Percentiles rank a stretch among this genome's conserved stretches.
phyloP scores from a whole-genome alignment of 2,113 vertebrate genomes.

The Amphiprion ocellaris region DNA sequence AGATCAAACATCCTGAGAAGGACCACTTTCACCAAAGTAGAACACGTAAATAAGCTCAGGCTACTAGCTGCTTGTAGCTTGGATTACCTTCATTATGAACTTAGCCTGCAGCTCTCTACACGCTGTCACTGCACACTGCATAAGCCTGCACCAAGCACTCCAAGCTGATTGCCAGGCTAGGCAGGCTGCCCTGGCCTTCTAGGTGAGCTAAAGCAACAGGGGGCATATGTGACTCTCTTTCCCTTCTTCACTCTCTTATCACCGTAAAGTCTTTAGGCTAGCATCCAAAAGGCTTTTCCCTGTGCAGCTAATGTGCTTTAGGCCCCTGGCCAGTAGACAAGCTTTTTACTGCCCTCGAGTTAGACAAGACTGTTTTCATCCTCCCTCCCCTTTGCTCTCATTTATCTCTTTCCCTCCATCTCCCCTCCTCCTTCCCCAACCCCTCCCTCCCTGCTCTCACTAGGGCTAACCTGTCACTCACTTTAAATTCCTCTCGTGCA shows the following conservation, averaged over 20 bases:
- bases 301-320: constrained; percentile 83
- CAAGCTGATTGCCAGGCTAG: constrained; percentile 61
- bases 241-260: constrained; percentile 70
- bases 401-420: constrained; percentile 56
- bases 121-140: constrained; percentile 42
- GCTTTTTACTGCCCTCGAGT: constrained; percentile 78
- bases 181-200: constrained; percentile 58
- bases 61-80: constrained; percentile 42
- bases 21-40: constrained; percentile 49
- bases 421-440: constrained; percentile 22
- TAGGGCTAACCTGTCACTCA: constrained; percentile 83
- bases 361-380: constrained; percentile 75
- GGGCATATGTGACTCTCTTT: constrained; percentile 64
- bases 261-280: constrained; percentile 82
- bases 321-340: constrained; percentile 77
- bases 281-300: constrained; percentile 81
- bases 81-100: constrained; percentile 64
- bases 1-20: constrained; percentile 43
- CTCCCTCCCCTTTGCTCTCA: constrained; percentile 37
- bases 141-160: constrained; percentile 60
- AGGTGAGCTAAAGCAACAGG: constrained; percentile 66
- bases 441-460: constrained; percentile 47
- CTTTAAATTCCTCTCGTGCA: constrained; percentile 82
- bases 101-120: constrained; percentile 46
- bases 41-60: constrained; percentile 50